Conservation (phyloP, 2,113 vertebrate species). For the Chionis minor region DNA sequence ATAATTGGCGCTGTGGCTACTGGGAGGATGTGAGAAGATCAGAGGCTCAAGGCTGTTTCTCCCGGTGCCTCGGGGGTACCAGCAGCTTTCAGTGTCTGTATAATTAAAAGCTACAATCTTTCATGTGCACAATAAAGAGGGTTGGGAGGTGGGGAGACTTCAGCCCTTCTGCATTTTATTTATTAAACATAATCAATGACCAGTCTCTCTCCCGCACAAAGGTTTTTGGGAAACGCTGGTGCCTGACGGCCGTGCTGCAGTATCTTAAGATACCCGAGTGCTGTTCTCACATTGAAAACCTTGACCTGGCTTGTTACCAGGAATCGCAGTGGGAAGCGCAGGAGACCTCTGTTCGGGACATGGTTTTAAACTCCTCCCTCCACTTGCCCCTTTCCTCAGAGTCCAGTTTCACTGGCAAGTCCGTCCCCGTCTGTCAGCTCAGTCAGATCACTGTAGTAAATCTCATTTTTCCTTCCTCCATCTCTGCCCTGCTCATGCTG, state of each 20-base stretch:
- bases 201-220: constrained; percentile 13
- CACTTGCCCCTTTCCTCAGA: not conserved
- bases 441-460: rapidly evolving
- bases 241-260: not conserved
- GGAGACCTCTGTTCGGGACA: not conserved
- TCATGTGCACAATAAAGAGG: constrained; percentile 77
- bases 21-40: constrained; percentile 68
- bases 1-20: constrained; percentile 78
- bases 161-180: constrained; percentile 69
- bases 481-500: not conserved
- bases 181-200: constrained; percentile 72
- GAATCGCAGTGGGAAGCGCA: not conserved
- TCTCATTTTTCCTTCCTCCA: rapidly evolving
- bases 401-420: not conserved
- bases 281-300: rapidly evolving
- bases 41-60: constrained; percentile 72
- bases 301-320: rapidly evolving
- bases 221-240: not conserved
- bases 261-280: not conserved
- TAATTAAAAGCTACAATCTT: constrained; percentile 81
- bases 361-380: not conserved
- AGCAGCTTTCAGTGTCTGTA: constrained; percentile 72
- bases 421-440: not conserved
- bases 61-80: constrained; percentile 50
- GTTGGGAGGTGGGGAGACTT: constrained; percentile 64